Conservation (phyloP, 1,140 invertebrate genomes). For the Coenobita brevimanus region DNA sequence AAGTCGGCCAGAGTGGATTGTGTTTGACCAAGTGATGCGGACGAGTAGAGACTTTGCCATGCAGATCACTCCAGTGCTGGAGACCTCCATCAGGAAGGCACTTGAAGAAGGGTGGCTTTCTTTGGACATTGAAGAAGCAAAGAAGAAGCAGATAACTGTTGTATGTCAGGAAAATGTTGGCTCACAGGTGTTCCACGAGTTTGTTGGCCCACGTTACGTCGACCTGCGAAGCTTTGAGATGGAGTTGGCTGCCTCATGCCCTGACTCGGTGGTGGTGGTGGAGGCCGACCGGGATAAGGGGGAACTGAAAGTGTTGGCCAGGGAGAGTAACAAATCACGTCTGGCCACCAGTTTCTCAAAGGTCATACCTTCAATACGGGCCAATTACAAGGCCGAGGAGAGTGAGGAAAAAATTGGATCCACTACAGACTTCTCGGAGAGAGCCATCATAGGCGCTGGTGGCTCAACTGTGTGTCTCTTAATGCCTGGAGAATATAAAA, state of each 20-base stretch:
- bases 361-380: constrained; percentile 8
- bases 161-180: constrained; percentile 13
- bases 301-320: constrained; percentile 19
- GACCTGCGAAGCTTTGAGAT: constrained; percentile 4
- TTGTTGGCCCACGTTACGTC: constrained; percentile 29
- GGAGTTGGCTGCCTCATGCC: not conserved
- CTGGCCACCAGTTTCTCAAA: constrained; percentile 8
- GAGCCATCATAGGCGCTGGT: constrained; percentile 16
- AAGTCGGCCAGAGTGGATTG: constrained; percentile 33
- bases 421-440: not conserved
- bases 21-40: constrained; percentile 41
- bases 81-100: not conserved
- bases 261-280: constrained; percentile 23
- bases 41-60: constrained; percentile 41
- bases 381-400: constrained; percentile 19
- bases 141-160: constrained; percentile 18
- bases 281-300: constrained; percentile 8
- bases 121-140: constrained; percentile 20
- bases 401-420: constrained; percentile 24
- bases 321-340: not conserved
- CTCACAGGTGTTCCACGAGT: constrained; percentile 16
- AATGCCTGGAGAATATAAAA: constrained; percentile 28
- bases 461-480: not conserved
- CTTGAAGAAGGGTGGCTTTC: constrained; percentile 27
- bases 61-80: constrained; percentile 15